phyloP scores from a whole-genome alignment of 2,797 vertebrate genomes.

The Pangasius djambal region DNA sequence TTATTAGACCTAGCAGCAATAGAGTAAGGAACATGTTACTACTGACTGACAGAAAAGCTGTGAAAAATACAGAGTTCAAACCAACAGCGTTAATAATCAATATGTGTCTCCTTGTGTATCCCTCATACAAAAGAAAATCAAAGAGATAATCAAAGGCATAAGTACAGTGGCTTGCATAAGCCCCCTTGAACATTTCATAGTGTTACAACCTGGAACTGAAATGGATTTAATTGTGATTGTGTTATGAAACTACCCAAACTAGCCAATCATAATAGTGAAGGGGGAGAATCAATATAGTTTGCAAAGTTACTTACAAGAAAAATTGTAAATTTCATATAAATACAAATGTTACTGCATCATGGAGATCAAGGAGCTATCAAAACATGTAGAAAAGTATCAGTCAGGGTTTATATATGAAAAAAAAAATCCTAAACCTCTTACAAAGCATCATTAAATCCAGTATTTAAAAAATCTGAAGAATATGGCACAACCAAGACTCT shows the following conservation, averaged over 20 bases:
- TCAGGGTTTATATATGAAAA: not conserved
- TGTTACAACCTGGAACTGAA: not conserved
- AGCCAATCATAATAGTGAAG: not conserved
- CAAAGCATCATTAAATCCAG: not conserved
- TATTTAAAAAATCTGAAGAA: not conserved
- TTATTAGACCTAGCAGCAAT: not conserved
- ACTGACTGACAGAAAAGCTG: not conserved
- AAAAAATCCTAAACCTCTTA: not conserved
- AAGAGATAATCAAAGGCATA: too few species aligned
- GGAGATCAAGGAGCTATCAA: not conserved
- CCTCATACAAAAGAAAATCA: not conserved
- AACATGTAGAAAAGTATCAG: not conserved
- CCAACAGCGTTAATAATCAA: not conserved
- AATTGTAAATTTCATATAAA: not conserved
- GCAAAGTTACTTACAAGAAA: too few species aligned
- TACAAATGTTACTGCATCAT: not conserved
- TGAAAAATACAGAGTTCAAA: not conserved
- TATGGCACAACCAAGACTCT: too few species aligned
- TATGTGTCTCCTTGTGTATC: not conserved
- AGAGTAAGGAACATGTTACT: not conserved
- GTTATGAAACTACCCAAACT: not conserved
- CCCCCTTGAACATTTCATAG: not conserved
- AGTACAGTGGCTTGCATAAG: not conserved
- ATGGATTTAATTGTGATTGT: not conserved
- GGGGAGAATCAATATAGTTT: not conserved